A percentile compares a stretch with the other conserved stretches of the same genome.
phyloP scores from a whole-genome alignment of 2,888 invertebrate genomes.

The Gandaritis pyraliata region DNA sequence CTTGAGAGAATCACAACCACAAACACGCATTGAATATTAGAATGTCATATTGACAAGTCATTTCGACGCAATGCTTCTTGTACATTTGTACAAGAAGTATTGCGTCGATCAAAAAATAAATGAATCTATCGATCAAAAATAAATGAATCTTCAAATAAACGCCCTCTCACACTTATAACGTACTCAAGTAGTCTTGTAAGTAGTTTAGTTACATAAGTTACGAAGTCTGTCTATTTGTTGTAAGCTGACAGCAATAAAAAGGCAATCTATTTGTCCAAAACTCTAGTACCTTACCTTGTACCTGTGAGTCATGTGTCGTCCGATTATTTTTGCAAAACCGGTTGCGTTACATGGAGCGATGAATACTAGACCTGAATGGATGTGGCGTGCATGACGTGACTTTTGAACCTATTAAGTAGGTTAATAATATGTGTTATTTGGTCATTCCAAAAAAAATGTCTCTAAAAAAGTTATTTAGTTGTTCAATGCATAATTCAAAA shows the following conservation, averaged over 20 bases:
- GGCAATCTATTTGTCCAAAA: slow-evolving; percentile 53
- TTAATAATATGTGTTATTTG: too few species aligned
- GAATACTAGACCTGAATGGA: slow-evolving; percentile 45
- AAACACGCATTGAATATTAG: not conserved
- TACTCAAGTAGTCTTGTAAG: slow-evolving; percentile 10
- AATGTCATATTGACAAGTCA: not conserved
- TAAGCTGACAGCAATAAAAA: slow-evolving; percentile 36
- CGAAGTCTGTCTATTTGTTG: slow-evolving; percentile 16
- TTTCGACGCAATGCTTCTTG: not conserved
- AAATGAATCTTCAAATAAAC: not conserved
- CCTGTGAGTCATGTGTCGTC: slow-evolving; percentile 55
- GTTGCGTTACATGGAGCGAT: slow-evolving; percentile 41
- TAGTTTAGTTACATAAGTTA: slow-evolving; percentile 9
- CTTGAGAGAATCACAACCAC: not conserved
- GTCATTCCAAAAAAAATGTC: too few species aligned
- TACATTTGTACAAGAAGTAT: too few species aligned
- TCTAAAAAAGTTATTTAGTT: too few species aligned
- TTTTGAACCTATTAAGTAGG: too few species aligned
- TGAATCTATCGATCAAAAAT: too few species aligned
- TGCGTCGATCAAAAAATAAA: too few species aligned
- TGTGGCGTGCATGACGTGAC: slow-evolving; percentile 31
- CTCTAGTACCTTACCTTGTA: slow-evolving; percentile 40
- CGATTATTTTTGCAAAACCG: slow-evolving; percentile 59
- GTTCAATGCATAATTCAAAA: too few species aligned
- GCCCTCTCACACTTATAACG: slow-evolving; percentile 7